Evolutionary conservation across 1,140 invertebrate species (phyloP).

Genomic region (Dermatophagoides farinae): DNA sequence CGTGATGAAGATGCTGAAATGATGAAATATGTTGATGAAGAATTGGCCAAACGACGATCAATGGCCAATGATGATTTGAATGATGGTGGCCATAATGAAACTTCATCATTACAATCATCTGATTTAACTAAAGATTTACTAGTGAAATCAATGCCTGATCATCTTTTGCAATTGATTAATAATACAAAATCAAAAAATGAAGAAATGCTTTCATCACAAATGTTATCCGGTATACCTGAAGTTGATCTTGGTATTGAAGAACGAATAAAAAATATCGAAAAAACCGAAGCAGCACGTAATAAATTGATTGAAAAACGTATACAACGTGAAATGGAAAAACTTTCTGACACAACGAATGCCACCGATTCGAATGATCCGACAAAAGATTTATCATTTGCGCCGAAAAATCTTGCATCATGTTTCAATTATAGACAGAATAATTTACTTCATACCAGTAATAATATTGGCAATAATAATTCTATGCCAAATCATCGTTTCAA

Average conservation of each 20-base stretch:
- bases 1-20: slow-evolving; percentile 96
- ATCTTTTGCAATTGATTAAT: slow-evolving; percentile 44
- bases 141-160: slow-evolving; percentile 46
- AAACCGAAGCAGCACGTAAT: slow-evolving; percentile 89
- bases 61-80: slow-evolving; percentile 40
- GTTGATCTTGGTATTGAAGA: slow-evolving; percentile 96
- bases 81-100: slow-evolving; percentile 20
- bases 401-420: slow-evolving; percentile 91
- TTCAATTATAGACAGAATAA: slow-evolving; percentile 90
- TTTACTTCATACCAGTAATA: neutral
- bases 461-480: neutral
- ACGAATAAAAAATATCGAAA: slow-evolving; percentile 92
- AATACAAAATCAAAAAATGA: slow-evolving; percentile 50
- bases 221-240: slow-evolving; percentile 99
- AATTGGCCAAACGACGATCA: slow-evolving; percentile 43
- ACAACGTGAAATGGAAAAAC: too few relatives aligned
- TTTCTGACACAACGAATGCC: neutral
- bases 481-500: slow-evolving; percentile 3
- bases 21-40: slow-evolving; percentile 93
- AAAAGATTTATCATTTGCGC: slow-evolving; percentile 56
- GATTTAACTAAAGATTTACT: slow-evolving; percentile 25
- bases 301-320: slow-evolving; percentile 33
- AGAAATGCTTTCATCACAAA: slow-evolving; percentile 99
- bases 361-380: neutral
- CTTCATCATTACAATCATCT: neutral